phyloP scores from a whole-genome alignment of 2,797 vertebrate genomes.

The Taeniopygia guttata region DNA sequence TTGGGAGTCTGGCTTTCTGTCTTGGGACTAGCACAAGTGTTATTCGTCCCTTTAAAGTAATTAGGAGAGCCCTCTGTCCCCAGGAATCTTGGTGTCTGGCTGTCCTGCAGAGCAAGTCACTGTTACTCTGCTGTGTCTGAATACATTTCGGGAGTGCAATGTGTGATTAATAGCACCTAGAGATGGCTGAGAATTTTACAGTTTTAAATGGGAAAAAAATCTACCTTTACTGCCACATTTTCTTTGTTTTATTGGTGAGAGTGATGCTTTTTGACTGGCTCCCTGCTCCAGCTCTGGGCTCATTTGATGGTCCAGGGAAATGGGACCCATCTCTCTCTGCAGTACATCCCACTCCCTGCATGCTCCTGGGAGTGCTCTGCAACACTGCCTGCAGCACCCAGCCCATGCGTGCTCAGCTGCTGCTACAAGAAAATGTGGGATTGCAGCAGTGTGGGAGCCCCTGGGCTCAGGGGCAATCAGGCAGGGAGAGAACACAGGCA shows the following conservation, averaged over 20 bases:
- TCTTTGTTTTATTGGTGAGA: neutral
- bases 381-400: neutral
- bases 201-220: neutral
- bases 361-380: neutral
- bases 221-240: neutral
- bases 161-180: neutral
- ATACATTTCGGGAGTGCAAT: neutral
- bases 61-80: neutral
- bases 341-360: accelerated
- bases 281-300: neutral
- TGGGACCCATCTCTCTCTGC: neutral
- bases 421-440: neutral
- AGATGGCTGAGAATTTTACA: neutral
- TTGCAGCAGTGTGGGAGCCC: neutral
- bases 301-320: neutral
- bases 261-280: neutral
- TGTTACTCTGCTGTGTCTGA: neutral
- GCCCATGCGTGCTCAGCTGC: neutral
- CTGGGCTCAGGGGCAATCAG: neutral
- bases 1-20: neutral
- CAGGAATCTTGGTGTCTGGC: conserved; percentile 9
- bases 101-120: neutral
- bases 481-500: neutral
- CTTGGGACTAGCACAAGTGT: neutral
- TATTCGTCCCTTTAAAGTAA: neutral